Conservation (phyloP, 2,888 invertebrate species). For the Cheilosia vulpina region DNA sequence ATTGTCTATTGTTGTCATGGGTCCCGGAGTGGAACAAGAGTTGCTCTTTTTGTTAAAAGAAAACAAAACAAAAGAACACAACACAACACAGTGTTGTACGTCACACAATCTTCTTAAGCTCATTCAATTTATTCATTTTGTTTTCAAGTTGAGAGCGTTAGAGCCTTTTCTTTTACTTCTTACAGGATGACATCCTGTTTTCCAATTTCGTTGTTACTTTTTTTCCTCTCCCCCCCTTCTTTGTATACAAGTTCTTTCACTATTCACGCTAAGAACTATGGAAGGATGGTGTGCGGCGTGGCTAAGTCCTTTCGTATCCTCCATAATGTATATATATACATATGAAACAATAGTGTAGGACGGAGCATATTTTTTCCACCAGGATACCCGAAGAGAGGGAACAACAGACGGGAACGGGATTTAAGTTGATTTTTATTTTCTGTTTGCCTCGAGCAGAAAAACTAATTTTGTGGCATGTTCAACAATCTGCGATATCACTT, state of each 20-base stretch:
- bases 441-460: slow-evolving; percentile 53
- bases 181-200: slow-evolving; percentile 51
- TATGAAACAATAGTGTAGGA: slow-evolving; percentile 40
- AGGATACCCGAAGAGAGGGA: slow-evolving; percentile 2
- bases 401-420: slow-evolving; percentile 29
- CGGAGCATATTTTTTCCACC: slow-evolving; percentile 22
- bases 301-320: slow-evolving; percentile 28
- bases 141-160: slow-evolving; percentile 33
- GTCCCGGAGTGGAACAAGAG: neutral
- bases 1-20: slow-evolving; percentile 23
- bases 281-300: neutral
- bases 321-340: neutral
- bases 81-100: slow-evolving; percentile 52
- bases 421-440: slow-evolving; percentile 53
- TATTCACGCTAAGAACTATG: slow-evolving; percentile 42
- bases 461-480: slow-evolving; percentile 71
- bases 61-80: slow-evolving; percentile 2
- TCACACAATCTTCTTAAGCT: slow-evolving; percentile 51
- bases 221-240: neutral
- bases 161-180: slow-evolving; percentile 42
- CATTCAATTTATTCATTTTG: slow-evolving; percentile 68
- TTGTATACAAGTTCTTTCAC: slow-evolving; percentile 37
- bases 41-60: neutral
- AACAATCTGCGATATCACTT: slow-evolving; percentile 72
- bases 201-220: slow-evolving; percentile 21